phyloP scores from a whole-genome alignment of 2,888 invertebrate species.

The Zygogramma bicolorata region DNA sequence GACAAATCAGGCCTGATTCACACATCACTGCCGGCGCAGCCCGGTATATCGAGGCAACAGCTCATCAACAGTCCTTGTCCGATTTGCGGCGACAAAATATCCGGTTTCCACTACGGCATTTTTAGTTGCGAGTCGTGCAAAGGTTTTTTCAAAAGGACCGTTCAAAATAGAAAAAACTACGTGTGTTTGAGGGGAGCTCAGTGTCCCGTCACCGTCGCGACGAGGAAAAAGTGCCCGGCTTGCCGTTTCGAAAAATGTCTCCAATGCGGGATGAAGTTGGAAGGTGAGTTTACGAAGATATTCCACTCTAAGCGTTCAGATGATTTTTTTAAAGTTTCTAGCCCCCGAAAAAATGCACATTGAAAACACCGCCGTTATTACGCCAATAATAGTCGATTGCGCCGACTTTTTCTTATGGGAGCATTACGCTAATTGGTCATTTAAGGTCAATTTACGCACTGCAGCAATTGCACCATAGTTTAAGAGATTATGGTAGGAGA shows the following conservation, averaged over 20 bases:
- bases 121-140: conserved; percentile 98
- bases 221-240: conserved; percentile 96
- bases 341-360: neutral
- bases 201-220: conserved; percentile 93
- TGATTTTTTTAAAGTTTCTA: neutral
- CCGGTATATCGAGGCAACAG: conserved; percentile 89
- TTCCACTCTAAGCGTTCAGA: no score
- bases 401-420: no score
- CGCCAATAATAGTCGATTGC: no score
- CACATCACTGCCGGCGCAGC: conserved; percentile 72
- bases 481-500: no score
- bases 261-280: conserved; percentile 95
- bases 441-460: no score
- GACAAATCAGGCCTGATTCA: conserved; percentile 67
- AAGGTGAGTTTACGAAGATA: conserved; percentile 72
- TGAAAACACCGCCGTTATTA: no score
- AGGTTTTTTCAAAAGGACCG: conserved; percentile 97
- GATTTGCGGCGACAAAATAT: conserved; percentile 95
- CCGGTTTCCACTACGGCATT: conserved; percentile 97
- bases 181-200: conserved; percentile 91
- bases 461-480: no score
- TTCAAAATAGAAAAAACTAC: conserved; percentile 98
- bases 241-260: conserved; percentile 97
- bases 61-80: conserved; percentile 80
- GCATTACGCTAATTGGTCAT: no score